Percentiles rank a stretch among this genome's conserved stretches.
These are phyloP conservation scores for Neomonachus schauinslandi DNA, from an alignment of 2,113 vertebrate species.

Conservation along the genomic window DNA sequence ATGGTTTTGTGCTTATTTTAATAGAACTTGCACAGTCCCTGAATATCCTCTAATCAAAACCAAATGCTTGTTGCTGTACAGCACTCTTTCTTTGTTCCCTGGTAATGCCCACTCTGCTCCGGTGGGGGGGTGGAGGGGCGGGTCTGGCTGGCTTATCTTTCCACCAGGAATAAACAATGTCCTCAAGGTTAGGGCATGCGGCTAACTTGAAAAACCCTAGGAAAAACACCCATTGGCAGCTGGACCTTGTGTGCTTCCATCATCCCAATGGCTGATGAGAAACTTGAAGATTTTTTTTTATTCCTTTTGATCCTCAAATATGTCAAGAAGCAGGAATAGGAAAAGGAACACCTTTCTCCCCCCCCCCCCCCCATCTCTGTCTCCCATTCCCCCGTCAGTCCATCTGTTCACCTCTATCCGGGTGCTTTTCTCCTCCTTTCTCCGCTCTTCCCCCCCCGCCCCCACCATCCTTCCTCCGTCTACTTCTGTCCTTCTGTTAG, in stretches of 20 bases:
- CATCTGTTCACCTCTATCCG: constrained; percentile 46
- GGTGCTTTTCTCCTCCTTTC: background rate
- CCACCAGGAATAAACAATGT: constrained; percentile 83
- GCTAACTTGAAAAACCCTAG: constrained; percentile 73
- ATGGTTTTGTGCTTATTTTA: constrained; percentile 87
- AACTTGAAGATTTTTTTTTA: constrained; percentile 66
- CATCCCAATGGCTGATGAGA: constrained; percentile 72
- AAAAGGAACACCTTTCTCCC: constrained; percentile 61
- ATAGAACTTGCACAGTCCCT: constrained; percentile 85
- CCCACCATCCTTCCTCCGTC: constrained; percentile 4
- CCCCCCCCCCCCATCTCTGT: background rate
- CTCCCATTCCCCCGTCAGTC: constrained; percentile 14
- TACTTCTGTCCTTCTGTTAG: background rate
- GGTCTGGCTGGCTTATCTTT: constrained; percentile 82
- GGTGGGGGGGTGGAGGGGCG: constrained; percentile 50
- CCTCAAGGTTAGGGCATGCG: constrained; percentile 83
- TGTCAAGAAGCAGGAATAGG: constrained; percentile 72
- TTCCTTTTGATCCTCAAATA: constrained; percentile 79
- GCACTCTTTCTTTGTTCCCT: constrained; percentile 82
- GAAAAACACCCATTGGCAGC: constrained; percentile 61
- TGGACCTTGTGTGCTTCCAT: constrained; percentile 72
- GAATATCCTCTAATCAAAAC: constrained; percentile 86
- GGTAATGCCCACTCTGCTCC: constrained; percentile 81
- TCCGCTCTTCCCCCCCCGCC: background rate
- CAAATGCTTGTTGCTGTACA: constrained; percentile 83